These are phyloP conservation scores for Rhagonycha fulva DNA, from an alignment of 2,888 invertebrate species.

Conservation along the genomic window DNA sequence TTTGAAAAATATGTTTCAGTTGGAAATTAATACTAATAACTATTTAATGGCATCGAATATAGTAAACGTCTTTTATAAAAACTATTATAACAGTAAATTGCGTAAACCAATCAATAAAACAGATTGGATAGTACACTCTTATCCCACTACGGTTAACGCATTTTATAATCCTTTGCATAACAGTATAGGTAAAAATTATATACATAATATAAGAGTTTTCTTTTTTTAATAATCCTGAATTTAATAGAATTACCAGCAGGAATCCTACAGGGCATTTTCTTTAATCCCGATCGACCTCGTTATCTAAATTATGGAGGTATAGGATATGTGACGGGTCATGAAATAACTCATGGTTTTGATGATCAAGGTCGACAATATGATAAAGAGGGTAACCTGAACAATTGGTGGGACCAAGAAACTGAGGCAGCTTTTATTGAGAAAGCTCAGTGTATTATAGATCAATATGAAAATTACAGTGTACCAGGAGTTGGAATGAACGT, in stretches of 20 bases:
- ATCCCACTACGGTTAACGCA: constrained; percentile 59
- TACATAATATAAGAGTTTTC: constrained; percentile 48
- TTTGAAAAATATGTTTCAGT: constrained; percentile 20
- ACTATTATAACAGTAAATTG: constrained; percentile 76
- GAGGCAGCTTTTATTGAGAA: constrained; percentile 79
- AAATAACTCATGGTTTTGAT: constrained; percentile 84
- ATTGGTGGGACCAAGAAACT: constrained; percentile 75
- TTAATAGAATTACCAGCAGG: constrained; percentile 82
- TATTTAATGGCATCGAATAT: constrained; percentile 78
- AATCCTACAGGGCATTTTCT: constrained; percentile 84
- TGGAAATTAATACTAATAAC: constrained; percentile 70
- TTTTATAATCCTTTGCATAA: constrained; percentile 60
- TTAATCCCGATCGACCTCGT: constrained; percentile 78
- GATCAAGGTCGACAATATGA: constrained; percentile 9
- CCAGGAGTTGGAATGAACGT: constrained; percentile 64
- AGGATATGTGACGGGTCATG: constrained; percentile 84
- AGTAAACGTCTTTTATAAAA: constrained; percentile 78
- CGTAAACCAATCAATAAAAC: constrained; percentile 65
- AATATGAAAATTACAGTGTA: constrained; percentile 85
- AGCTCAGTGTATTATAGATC: constrained; percentile 84
- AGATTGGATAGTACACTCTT: constrained; percentile 59
- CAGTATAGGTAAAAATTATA: constrained; percentile 58
- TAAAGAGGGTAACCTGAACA: constrained; percentile 3
- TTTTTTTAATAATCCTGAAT: constrained; percentile 55
- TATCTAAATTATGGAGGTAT: constrained; percentile 88